These are phyloP conservation scores for Globodera ellingtonae DNA, from an alignment of 1,140 invertebrate species.

Conservation along the genomic window DNA sequence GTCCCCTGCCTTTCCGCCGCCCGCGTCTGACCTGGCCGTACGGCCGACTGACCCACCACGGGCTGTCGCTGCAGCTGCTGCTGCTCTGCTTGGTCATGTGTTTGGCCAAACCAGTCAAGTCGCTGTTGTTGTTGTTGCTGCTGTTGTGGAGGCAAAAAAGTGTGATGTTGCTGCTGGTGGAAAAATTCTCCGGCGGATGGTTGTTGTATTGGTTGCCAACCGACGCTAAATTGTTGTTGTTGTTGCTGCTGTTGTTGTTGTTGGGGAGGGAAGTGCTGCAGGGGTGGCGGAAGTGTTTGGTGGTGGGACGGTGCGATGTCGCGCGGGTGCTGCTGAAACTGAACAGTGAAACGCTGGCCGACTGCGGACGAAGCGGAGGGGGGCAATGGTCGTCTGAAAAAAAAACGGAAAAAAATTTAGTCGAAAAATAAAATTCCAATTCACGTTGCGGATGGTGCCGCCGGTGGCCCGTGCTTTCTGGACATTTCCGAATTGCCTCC, in stretches of 20 bases:
- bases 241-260: not conserved
- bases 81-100: not conserved
- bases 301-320: not conserved
- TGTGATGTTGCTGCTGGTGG: not conserved
- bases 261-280: not conserved
- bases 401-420: not conserved
- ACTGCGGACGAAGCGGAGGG: not conserved
- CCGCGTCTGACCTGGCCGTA: not conserved
- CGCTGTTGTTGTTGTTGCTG: not conserved
- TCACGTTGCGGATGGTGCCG: not conserved
- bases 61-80: not conserved
- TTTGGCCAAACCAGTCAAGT: not conserved
- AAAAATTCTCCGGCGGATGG: not conserved
- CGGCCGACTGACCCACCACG: not conserved
- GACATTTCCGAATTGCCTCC: not conserved
- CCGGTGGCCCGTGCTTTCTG: not conserved
- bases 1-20: not conserved
- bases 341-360: not conserved
- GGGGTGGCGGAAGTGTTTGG: not conserved
- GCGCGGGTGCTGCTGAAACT: not conserved
- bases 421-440: not conserved
- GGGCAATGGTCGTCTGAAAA: not conserved
- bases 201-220: not conserved
- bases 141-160: not conserved
- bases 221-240: not conserved